Conservation (phyloP, 2,888 invertebrate species). For the Trichacis sp. region DNA sequence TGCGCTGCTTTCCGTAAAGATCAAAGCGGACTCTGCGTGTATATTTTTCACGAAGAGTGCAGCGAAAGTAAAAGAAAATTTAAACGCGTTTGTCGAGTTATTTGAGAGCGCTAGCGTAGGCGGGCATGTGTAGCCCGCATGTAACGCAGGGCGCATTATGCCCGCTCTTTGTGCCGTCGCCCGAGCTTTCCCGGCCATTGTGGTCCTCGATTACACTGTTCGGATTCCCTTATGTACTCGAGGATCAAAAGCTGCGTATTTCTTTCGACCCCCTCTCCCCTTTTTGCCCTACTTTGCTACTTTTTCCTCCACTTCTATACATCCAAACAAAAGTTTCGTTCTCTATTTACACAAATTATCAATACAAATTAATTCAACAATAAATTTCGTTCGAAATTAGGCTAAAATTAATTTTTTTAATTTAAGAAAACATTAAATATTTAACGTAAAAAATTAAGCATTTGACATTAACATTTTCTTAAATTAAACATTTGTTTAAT, state of each 20-base stretch:
- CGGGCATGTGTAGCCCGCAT: conserved; percentile 44
- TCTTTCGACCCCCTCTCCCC: background rate
- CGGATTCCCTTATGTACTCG: conserved; percentile 47
- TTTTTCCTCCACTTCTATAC: background rate
- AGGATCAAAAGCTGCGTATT: conserved; percentile 17
- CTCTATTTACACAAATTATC: too few species aligned
- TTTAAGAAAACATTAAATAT: too few species aligned
- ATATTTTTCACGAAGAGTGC: too few species aligned
- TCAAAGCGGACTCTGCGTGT: too few species aligned
- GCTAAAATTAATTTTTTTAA: too few species aligned
- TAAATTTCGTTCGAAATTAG: too few species aligned
- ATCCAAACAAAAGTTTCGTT: too few species aligned
- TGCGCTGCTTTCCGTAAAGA: too few species aligned
- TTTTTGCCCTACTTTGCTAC: conserved; percentile 1
- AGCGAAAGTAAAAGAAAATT: background rate
- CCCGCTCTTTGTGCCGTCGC: conserved; percentile 62
- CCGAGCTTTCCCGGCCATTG: conserved; percentile 60
- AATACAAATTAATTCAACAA: too few species aligned
- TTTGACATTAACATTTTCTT: too few species aligned
- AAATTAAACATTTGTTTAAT: too few species aligned
- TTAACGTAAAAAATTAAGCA: too few species aligned
- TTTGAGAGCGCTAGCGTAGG: conserved; percentile 8
- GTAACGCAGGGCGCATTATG: conserved; percentile 56
- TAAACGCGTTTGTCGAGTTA: conserved; percentile 9
- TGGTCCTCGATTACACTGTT: conserved; percentile 54